Conservation (phyloP, 2,113 vertebrate species). For the Microtus pennsylvanicus region DNA sequence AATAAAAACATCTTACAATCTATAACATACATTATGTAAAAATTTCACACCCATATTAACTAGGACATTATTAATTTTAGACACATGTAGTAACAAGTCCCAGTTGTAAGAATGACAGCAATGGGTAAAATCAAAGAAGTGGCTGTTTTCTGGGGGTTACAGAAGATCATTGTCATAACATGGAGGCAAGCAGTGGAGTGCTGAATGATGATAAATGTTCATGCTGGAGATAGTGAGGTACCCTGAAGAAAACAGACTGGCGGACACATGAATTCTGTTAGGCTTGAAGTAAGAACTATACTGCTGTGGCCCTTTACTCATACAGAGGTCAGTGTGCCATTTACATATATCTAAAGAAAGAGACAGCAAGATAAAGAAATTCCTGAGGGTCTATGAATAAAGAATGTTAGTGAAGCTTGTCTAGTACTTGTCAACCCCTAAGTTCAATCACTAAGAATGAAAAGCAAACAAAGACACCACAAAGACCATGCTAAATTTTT, state of each 20-base stretch:
- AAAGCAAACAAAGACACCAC: not conserved
- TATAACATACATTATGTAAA: not conserved
- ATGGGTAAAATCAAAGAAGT: not conserved
- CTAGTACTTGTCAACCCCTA: not conserved
- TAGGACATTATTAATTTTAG: not conserved
- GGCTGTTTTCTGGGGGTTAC: not conserved
- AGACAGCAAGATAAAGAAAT: not conserved
- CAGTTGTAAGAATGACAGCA: not conserved
- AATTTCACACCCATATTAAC: not conserved
- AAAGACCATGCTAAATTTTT: not conserved
- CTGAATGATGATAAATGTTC: not conserved
- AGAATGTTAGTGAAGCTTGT: not conserved
- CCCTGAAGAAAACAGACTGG: not conserved
- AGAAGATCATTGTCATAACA: not conserved
- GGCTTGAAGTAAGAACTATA: not conserved
- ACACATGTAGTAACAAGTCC: not conserved
- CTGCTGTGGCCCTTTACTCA: not conserved
- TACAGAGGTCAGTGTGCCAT: not conserved
- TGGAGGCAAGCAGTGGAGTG: not conserved
- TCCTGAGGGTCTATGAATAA: not conserved
- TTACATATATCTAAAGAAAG: not conserved
- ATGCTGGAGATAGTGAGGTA: not conserved
- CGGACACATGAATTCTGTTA: not conserved
- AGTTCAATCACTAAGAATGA: not conserved
- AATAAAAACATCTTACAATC: not conserved